phyloP scores from a whole-genome alignment of 2,113 vertebrate species.

The Seriola quinqueradiata region DNA sequence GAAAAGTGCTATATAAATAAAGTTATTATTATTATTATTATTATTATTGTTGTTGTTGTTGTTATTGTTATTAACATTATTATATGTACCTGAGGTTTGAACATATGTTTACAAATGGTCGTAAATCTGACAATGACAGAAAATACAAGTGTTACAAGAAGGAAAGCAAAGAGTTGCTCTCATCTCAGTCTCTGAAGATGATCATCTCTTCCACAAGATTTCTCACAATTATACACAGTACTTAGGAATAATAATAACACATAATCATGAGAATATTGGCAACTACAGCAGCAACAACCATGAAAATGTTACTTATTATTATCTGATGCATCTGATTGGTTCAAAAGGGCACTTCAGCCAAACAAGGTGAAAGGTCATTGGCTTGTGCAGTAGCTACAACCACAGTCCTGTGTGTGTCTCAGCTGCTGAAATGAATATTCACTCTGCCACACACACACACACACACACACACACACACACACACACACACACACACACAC shows the following conservation, averaged over 20 bases:
- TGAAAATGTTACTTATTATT: background rate
- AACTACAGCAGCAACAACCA: background rate
- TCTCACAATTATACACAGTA: background rate
- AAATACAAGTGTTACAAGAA: no score
- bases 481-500: background rate
- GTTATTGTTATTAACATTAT: no score
- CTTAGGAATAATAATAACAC: no score
- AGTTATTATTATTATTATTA: no score
- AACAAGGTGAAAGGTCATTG: constrained; percentile 53
- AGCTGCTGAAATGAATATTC: constrained; percentile 12
- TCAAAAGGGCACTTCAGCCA: background rate
- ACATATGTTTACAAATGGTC: no score
- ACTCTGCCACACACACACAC: background rate
- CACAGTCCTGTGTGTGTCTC: background rate
- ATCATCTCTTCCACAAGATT: background rate
- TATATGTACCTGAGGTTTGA: no score
- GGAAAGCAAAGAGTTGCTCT: no score
- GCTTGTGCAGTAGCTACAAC: background rate
- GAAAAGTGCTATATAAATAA: no score
- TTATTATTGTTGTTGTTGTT: no score
- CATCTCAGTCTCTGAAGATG: no score
- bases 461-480: background rate
- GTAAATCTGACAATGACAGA: no score
- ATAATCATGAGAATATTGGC: background rate
- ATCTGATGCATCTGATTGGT: background rate